Evolutionary conservation across 2,797 vertebrate species (phyloP), one percentile per base, ranked within the genome.

Genomic region (Manis crassicaudata): DNA sequence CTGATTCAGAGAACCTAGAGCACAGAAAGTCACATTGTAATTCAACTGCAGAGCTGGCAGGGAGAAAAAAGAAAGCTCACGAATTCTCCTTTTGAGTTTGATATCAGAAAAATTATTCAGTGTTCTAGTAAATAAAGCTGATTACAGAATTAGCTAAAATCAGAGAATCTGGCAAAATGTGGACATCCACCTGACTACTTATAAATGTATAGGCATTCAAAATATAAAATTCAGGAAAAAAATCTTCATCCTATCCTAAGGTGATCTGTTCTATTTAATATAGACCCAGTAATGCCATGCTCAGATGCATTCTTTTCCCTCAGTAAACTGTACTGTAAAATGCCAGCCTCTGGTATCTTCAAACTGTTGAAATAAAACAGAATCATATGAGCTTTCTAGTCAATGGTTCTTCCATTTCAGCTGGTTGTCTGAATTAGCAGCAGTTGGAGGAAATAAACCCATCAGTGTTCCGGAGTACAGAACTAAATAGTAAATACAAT

Each of bases 401-500:
- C 46, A 68, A 1, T 11, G 0, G 52, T 43, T 67, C 90, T 50
- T 88, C 62, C 1, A 7, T 2, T 10, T 7, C 32, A 58, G 65
- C 60, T 4, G 16, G 68, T 54, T 21, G 12, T 67, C 94, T 10
- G 67, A 92, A 88, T 65, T 7, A 88, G 52, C 79, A 92, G 68
- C 93, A 92, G 17, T 3, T 27, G n/a, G 70, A 97, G 56, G 85
- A 97, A 98, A 97, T 14, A 83, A 72, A 94, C 80, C 76, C 72
- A 92, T 68, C 95, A 90, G 83, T 63, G 80, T 77, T 8, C 40
- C 2, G 67, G 29, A 54, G 65, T 46, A 87, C 37, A 88, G 88
- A 54, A n/a, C 29, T 11, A 87, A 97, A 97, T 52, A n/a, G 88
- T 73, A 92, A 98, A 97, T 90, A 97, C 73, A 58, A 90, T 90